Conservation (phyloP, 2,797 vertebrate species). For the Megalops cyprinoides region DNA sequence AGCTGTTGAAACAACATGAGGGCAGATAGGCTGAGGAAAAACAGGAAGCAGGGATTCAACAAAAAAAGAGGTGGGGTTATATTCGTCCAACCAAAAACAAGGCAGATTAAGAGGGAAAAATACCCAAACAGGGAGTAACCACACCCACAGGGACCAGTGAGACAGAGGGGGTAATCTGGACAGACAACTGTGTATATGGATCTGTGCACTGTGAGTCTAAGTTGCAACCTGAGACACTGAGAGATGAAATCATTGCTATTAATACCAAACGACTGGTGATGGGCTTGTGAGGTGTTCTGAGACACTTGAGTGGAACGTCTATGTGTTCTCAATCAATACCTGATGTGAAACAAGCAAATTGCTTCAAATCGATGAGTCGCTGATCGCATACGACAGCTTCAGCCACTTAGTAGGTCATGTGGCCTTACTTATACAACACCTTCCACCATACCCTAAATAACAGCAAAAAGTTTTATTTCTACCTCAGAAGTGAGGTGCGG, state of each 20-base stretch:
- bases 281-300: background rate
- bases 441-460: background rate
- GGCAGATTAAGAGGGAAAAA: conserved; percentile 59
- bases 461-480: background rate
- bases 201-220: conserved; percentile 64
- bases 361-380: no score
- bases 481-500: background rate
- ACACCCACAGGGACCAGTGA: conserved; percentile 57
- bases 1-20: conserved; percentile 41
- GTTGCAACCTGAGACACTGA: conserved; percentile 36
- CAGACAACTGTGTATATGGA: conserved; percentile 53
- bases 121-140: conserved; percentile 41
- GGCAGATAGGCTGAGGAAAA: conserved; percentile 46
- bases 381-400: background rate
- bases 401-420: background rate
- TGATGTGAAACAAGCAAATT: background rate
- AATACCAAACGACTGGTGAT: background rate
- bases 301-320: background rate
- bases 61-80: conserved; percentile 67
- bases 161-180: conserved; percentile 52
- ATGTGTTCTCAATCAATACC: background rate
- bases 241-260: background rate
- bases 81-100: conserved; percentile 66
- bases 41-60: conserved; percentile 53
- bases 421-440: background rate